Percentiles rank a stretch among this genome's conserved stretches.
Conservation (phyloP, 2,888 invertebrate genomes). For the Philereme vetulata region DNA sequence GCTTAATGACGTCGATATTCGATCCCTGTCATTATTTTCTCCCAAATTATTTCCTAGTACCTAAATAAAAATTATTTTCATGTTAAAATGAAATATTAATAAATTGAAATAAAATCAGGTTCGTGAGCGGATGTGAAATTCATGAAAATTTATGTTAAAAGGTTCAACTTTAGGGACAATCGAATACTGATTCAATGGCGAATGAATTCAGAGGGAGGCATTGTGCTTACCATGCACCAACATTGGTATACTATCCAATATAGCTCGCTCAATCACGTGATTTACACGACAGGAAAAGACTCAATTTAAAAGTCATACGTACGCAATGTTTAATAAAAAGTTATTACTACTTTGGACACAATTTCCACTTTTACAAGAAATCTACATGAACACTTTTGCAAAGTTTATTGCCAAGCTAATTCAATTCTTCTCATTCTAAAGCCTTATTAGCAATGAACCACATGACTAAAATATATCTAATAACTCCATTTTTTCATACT, state of each 20-base stretch:
- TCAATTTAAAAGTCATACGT: conserved; percentile 56
- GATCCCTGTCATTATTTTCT: conserved; percentile 23
- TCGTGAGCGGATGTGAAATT: conserved; percentile 43
- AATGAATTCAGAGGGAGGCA: conserved; percentile 65
- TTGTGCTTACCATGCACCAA: conserved; percentile 70
- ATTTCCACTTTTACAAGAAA: too few relatives aligned
- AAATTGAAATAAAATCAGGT: conserved; percentile 33
- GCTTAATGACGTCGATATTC: conserved; percentile 30
- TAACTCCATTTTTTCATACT: too few relatives aligned
- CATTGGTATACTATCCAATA: conserved; percentile 63
- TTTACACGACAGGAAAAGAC: conserved; percentile 64
- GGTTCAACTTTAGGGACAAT: conserved; percentile 62
- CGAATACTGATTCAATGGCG: conserved; percentile 70
- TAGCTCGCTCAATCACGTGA: conserved; percentile 66
- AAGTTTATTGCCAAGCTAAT: too few relatives aligned
- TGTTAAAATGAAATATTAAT: conserved; percentile 24
- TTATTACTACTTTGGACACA: too few relatives aligned
- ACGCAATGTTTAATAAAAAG: not conserved
- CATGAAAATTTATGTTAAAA: conserved; percentile 58
- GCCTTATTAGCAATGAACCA: too few relatives aligned
- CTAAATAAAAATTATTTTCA: conserved; percentile 27
- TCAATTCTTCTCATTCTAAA: too few relatives aligned
- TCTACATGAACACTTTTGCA: too few relatives aligned
- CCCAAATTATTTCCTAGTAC: conserved; percentile 20
- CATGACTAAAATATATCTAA: too few relatives aligned